These are phyloP conservation scores for Sesia bembeciformis DNA, from an alignment of 2,888 invertebrate genomes.

Conservation along the genomic window DNA sequence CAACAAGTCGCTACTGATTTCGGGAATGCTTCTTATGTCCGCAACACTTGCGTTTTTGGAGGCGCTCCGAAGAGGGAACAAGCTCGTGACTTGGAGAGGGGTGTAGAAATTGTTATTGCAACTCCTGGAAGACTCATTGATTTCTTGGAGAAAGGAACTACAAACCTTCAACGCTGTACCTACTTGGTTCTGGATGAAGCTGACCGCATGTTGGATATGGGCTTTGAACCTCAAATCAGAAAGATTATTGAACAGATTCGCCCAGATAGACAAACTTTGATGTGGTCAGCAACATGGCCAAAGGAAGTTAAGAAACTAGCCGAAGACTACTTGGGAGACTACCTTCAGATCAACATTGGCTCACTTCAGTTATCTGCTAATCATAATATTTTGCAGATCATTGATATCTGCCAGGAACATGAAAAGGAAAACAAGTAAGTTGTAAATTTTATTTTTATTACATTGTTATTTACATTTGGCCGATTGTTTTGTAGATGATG, in stretches of 20 bases:
- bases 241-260: conserved; percentile 95
- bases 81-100: conserved; percentile 81
- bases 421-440: conserved; percentile 83
- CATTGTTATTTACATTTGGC: conserved; percentile 2
- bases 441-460: not conserved
- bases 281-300: conserved; percentile 99
- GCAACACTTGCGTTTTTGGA: conserved; percentile 92
- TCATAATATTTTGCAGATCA: conserved; percentile 91
- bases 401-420: conserved; percentile 90
- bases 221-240: conserved; percentile 96
- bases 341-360: conserved; percentile 94
- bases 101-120: conserved; percentile 91
- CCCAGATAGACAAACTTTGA: conserved; percentile 95
- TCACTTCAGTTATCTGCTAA: conserved; percentile 91
- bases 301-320: conserved; percentile 95
- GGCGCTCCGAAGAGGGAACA: conserved; percentile 90
- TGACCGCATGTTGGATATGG: conserved; percentile 98
- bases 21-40: conserved; percentile 83
- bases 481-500: conserved; percentile 17
- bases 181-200: conserved; percentile 93
- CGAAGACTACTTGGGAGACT: conserved; percentile 92
- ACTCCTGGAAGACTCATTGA: conserved; percentile 92
- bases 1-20: conserved; percentile 88
- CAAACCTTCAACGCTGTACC: conserved; percentile 84
- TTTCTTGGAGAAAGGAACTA: conserved; percentile 84